A percentile compares a stretch with the other conserved stretches of the same genome.
These are phyloP conservation scores for Plagodis dolabraria DNA, from an alignment of 2,888 invertebrate genomes.

Conservation along the genomic window DNA sequence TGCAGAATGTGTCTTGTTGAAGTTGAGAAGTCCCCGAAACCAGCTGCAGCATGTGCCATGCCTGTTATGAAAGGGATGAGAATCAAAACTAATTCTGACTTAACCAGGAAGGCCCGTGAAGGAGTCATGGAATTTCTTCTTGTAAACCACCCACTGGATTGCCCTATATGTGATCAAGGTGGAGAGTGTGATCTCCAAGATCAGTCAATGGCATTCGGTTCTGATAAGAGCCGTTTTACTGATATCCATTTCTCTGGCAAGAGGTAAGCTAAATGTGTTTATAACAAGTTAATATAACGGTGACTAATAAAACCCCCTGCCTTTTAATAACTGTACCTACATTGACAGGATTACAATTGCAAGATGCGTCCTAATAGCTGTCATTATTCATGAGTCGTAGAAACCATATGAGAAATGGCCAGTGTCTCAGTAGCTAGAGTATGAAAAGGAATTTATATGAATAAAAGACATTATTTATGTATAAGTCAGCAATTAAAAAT, in stretches of 20 bases:
- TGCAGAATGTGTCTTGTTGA: constrained; percentile 99
- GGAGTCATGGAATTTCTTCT: constrained; percentile 99
- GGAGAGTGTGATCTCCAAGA: constrained; percentile 98
- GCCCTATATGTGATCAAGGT: constrained; percentile 99
- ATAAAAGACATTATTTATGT: too few species aligned
- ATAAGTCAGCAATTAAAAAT: too few species aligned
- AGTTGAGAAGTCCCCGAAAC: constrained; percentile 99
- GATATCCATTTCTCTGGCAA: constrained; percentile 97
- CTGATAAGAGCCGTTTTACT: constrained; percentile 95
- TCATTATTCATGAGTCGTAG: too few species aligned
- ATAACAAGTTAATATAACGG: too few species aligned
- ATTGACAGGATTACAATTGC: too few species aligned
- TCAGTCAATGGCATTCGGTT: constrained; percentile 99
- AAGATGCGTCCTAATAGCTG: too few species aligned
- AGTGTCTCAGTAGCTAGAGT: too few species aligned
- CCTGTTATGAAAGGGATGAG: constrained; percentile 99
- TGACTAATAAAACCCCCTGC: too few species aligned
- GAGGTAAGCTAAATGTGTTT: constrained; percentile 80
- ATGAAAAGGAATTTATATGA: too few species aligned
- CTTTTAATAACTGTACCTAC: too few species aligned
- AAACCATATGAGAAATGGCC: too few species aligned
- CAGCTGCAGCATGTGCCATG: constrained; percentile 99
- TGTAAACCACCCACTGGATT: constrained; percentile 99
- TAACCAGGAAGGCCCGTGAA: constrained; percentile 90
- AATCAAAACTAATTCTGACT: constrained; percentile 98